Conservation (phyloP, 2,113 vertebrate species). For the Grammomys dolichurus region DNA sequence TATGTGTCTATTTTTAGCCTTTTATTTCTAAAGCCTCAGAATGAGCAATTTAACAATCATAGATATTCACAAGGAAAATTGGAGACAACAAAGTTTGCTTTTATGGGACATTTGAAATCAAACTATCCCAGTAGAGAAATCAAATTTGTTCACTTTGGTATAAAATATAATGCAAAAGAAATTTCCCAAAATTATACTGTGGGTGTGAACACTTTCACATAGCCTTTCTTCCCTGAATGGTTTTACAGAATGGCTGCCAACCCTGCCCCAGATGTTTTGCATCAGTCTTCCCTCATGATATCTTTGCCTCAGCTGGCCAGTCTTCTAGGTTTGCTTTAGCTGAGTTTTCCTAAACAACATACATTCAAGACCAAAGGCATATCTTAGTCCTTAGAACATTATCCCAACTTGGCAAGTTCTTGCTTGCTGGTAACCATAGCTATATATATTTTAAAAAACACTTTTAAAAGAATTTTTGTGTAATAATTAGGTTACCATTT, state of each 20-base stretch:
- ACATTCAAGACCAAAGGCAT: conserved; percentile 23
- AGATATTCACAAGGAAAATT: background rate
- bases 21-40: conserved; percentile 59
- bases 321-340: conserved; percentile 13
- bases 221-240: background rate
- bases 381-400: conserved; percentile 33
- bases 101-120: conserved; percentile 45
- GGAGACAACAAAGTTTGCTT: conserved; percentile 4
- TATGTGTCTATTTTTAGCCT: conserved; percentile 60
- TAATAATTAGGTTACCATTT: conserved; percentile 60
- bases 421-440: conserved; percentile 35
- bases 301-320: background rate
- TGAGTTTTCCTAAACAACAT: conserved; percentile 34
- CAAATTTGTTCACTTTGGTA: conserved; percentile 40
- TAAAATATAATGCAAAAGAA: conserved; percentile 42
- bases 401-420: conserved; percentile 45
- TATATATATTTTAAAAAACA: conserved; percentile 1
- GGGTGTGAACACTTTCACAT: conserved; percentile 56
- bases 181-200: conserved; percentile 10
- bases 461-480: conserved; percentile 54
- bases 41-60: conserved; percentile 22
- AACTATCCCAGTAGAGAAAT: conserved; percentile 56
- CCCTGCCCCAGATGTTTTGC: conserved; percentile 58
- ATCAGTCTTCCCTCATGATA: conserved; percentile 40
- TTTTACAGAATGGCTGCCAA: conserved; percentile 36